Evolutionary conservation across 35 echinoderm and acorn worm genomes (phyloP).

Genomic region (Anneissia japonica): DNA sequence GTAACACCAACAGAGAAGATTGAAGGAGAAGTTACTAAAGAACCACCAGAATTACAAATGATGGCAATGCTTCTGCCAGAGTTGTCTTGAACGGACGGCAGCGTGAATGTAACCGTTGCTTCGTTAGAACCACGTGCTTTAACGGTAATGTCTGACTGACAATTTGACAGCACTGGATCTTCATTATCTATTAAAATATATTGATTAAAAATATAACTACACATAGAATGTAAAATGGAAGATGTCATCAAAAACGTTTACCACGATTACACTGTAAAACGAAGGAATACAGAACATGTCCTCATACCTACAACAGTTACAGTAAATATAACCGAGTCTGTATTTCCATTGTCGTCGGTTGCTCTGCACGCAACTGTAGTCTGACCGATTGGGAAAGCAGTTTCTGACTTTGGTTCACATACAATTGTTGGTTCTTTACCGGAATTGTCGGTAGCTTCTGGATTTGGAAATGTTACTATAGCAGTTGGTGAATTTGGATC

Average conservation of each 20-base stretch:
- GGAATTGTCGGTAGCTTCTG: slow-evolving; percentile 24
- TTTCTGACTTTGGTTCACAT: slow-evolving; percentile 25
- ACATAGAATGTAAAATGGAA: too few relatives aligned
- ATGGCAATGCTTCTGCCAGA: not conserved
- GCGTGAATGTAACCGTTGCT: not conserved
- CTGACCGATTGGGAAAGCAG: slow-evolving; percentile 8
- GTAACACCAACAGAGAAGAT: not conserved
- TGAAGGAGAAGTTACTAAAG: not conserved
- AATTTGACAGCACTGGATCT: not conserved
- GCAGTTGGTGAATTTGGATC: not conserved
- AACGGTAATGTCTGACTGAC: not conserved
- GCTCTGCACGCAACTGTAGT: slow-evolving; percentile 23
- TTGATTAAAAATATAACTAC: too few relatives aligned
- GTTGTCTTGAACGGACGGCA: not conserved
- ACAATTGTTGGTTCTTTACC: not conserved
- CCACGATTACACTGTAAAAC: too few relatives aligned
- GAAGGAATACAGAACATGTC: too few relatives aligned
- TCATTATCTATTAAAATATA: not conserved
- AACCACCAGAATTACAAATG: not conserved
- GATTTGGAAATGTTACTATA: not conserved
- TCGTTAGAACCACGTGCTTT: not conserved
- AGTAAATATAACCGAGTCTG: slow-evolving; percentile 6
- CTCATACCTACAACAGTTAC: slow-evolving; percentile 22
- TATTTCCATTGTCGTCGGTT: slow-evolving; percentile 15
- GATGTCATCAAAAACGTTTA: too few relatives aligned